Evolutionary conservation across 92 coral and sea anemone species (phyloP).

Genomic region (Epizoanthus fatuus): DNA sequence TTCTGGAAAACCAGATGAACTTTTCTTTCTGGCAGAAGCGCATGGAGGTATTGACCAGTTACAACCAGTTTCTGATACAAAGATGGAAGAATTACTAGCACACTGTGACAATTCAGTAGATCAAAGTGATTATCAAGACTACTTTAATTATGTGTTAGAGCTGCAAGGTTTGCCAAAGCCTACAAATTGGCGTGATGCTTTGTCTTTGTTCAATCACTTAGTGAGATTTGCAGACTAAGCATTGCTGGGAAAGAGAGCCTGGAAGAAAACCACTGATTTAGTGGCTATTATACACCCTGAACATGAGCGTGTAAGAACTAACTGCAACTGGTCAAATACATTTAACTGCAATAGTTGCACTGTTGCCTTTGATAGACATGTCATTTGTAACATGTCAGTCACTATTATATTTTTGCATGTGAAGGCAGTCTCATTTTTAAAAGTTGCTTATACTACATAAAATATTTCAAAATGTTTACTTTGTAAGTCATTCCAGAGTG

Average conservation of each 20-base stretch:
- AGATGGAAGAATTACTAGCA: constrained; percentile 35
- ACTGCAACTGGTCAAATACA: no score
- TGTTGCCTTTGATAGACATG: no score
- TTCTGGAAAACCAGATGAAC: constrained; percentile 59
- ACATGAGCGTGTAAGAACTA: no score
- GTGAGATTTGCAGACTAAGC: constrained; percentile 26
- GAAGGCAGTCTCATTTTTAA: no score
- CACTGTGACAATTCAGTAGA: constrained; percentile 31
- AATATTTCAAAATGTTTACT: no score
- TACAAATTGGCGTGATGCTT: constrained; percentile 39
- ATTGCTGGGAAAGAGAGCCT: background rate
- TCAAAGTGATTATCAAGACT: constrained; percentile 30
- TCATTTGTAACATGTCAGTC: no score
- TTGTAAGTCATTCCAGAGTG: no score
- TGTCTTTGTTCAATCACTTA: constrained; percentile 39
- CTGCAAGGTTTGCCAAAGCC: constrained; percentile 23
- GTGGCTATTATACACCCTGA: no score
- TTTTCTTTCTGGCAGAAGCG: constrained; percentile 65
- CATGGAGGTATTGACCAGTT: constrained; percentile 62
- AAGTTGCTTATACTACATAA: no score
- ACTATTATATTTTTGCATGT: no score
- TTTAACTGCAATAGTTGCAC: no score
- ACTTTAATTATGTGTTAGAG: constrained; percentile 22
- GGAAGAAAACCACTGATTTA: no score
- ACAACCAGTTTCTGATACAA: constrained; percentile 42